A percentile compares a stretch with the other conserved stretches of the same genome.
Evolutionary conservation across 2,797 vertebrate genomes (phyloP).

Genomic region (Melanotaenia maccullochi): DNA sequence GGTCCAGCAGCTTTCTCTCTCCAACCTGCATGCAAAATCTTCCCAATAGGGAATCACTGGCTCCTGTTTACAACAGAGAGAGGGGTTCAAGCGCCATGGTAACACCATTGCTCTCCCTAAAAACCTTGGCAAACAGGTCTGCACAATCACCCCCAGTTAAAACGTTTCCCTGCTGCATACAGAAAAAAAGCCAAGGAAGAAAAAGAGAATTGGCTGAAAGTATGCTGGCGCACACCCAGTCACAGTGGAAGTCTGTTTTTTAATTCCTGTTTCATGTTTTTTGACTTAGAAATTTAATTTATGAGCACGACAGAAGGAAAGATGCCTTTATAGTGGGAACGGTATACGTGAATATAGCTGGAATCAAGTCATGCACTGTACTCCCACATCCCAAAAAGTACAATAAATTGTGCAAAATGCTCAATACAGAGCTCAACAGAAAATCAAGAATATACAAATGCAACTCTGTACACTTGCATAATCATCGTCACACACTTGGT

Average conservation of each 20-base stretch:
- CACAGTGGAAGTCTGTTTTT: conserved; percentile 71
- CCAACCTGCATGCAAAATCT: conserved; percentile 79
- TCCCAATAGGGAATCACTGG: conserved; percentile 77
- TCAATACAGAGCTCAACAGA: conserved; percentile 46
- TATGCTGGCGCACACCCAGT: conserved; percentile 71
- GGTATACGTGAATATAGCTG: conserved; percentile 59
- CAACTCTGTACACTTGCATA: conserved; percentile 30
- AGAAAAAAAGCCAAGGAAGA: conserved; percentile 57
- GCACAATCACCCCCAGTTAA: conserved; percentile 72
- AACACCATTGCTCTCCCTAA: conserved; percentile 71
- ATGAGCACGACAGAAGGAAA: conserved; percentile 77
- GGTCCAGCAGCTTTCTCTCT: conserved; percentile 71
- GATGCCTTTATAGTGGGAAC: conserved; percentile 68
- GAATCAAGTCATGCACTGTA: conserved; percentile 54
- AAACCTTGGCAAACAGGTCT: conserved; percentile 72
- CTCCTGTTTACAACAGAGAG: conserved; percentile 70
- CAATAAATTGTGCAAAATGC: conserved; percentile 59
- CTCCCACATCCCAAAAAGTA: conserved; percentile 37
- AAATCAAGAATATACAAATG: conserved; percentile 47
- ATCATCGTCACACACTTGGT: conserved; percentile 33
- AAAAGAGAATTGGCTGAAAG: conserved; percentile 72
- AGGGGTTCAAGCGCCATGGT: conserved; percentile 69
- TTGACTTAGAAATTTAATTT: conserved; percentile 82
- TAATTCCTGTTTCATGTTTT: conserved; percentile 81
- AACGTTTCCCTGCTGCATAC: conserved; percentile 72